These are phyloP conservation scores for Carpatolechia fugitivella DNA, from an alignment of 2,888 invertebrate genomes.

Conservation along the genomic window DNA sequence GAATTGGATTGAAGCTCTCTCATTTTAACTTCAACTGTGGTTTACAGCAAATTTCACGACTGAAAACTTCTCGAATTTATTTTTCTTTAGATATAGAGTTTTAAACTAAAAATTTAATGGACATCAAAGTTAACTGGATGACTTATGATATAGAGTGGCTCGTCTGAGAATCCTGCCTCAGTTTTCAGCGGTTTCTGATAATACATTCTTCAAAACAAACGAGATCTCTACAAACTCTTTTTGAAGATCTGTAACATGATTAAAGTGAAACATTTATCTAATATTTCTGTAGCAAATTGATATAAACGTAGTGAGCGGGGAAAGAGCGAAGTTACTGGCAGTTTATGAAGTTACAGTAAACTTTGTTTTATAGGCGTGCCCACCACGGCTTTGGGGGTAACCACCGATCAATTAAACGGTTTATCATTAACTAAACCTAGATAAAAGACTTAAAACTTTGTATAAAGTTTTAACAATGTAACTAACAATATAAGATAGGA, in stretches of 20 bases:
- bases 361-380: conserved; percentile 36
- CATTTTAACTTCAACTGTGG: conserved; percentile 44
- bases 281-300: conserved; percentile 56
- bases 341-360: conserved; percentile 50
- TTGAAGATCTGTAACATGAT: conserved; percentile 30
- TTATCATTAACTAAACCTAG: background rate
- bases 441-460: background rate
- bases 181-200: background rate
- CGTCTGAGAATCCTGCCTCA: background rate
- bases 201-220: background rate
- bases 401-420: conserved; percentile 1
- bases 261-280: conserved; percentile 46
- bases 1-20: conserved; percentile 57
- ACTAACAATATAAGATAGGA: background rate
- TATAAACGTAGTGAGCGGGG: conserved; percentile 46
- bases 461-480: conserved; percentile 9
- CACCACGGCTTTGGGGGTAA: background rate
- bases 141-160: background rate
- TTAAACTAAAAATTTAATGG: too few species aligned
- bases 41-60: conserved; percentile 40
- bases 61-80: conserved; percentile 1
- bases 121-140: too few species aligned
- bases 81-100: too few species aligned
- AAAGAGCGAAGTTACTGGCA: conserved; percentile 39
- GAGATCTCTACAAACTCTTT: conserved; percentile 2